phyloP scores from a whole-genome alignment of 2,113 vertebrate species.

The Elachura formosa region DNA sequence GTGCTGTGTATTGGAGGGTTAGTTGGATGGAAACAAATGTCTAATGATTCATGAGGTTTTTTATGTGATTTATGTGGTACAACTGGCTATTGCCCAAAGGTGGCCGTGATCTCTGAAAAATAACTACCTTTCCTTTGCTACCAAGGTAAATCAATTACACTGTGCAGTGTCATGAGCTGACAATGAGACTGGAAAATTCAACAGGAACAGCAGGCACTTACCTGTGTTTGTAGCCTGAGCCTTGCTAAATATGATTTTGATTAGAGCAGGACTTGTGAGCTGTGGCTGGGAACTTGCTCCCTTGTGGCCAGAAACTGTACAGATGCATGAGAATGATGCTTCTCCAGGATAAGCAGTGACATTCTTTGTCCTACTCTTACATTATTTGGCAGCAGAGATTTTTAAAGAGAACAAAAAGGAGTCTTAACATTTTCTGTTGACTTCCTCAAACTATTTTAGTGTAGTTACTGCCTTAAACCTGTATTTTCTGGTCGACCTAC shows the following conservation, averaged over 20 bases:
- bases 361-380: not conserved
- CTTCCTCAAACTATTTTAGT: not conserved
- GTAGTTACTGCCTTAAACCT: not conserved
- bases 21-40: not conserved
- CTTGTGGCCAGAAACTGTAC: not conserved
- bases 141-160: not conserved
- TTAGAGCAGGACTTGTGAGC: not conserved
- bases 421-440: not conserved
- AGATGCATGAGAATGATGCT: not conserved
- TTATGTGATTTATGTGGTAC: fast-evolving
- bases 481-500: not conserved
- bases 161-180: not conserved
- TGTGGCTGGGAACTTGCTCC: not conserved
- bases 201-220: not conserved
- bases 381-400: not conserved
- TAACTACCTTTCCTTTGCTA: not conserved
- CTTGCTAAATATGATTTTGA: not conserved
- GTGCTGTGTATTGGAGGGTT: not conserved
- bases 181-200: not conserved
- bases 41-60: not conserved
- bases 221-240: not conserved
- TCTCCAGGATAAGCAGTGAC: not conserved
- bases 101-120: not conserved
- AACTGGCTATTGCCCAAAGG: not conserved
- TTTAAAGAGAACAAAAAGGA: not conserved